A percentile compares a stretch with the other conserved stretches of the same genome.
Evolutionary conservation across 2,113 vertebrate species (phyloP).

Genomic region (Microtus montanus): DNA sequence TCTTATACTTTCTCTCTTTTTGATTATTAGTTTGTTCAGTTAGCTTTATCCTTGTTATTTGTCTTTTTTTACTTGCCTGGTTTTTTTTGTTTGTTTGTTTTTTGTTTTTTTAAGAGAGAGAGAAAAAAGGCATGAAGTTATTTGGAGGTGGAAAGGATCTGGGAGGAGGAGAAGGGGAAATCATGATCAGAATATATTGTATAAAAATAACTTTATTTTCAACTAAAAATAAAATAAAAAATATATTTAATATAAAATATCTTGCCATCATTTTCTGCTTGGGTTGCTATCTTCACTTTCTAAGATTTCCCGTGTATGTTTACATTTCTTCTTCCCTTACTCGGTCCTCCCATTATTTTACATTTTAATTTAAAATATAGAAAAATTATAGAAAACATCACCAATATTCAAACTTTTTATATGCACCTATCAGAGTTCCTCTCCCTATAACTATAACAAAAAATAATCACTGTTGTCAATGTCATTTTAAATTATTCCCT

Average conservation of each 20-base stretch:
- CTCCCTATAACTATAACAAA: neutral
- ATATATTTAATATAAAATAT: neutral
- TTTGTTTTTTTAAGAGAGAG: neutral
- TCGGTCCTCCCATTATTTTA: neutral
- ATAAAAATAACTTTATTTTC: neutral
- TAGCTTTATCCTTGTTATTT: neutral
- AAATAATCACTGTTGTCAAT: neutral
- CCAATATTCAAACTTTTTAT: neutral
- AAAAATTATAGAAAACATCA: neutral
- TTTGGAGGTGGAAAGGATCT: neutral
- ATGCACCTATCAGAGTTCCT: neutral
- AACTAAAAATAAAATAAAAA: neutral
- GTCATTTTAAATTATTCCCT: neutral
- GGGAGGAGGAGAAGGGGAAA: neutral
- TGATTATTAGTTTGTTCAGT: neutral
- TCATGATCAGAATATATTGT: neutral
- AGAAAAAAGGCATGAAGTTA: neutral
- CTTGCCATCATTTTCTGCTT: neutral
- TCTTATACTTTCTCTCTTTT: neutral
- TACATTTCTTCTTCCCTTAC: neutral
- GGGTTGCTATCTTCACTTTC: neutral
- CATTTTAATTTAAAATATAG: constrained; percentile 12
- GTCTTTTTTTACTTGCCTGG: neutral
- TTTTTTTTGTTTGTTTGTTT: no score
- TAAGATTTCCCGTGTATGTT: neutral